A percentile compares a stretch with the other conserved stretches of the same genome.
Conservation (phyloP, 2,888 invertebrate genomes). For the Sinohyriopsis cumingii region DNA sequence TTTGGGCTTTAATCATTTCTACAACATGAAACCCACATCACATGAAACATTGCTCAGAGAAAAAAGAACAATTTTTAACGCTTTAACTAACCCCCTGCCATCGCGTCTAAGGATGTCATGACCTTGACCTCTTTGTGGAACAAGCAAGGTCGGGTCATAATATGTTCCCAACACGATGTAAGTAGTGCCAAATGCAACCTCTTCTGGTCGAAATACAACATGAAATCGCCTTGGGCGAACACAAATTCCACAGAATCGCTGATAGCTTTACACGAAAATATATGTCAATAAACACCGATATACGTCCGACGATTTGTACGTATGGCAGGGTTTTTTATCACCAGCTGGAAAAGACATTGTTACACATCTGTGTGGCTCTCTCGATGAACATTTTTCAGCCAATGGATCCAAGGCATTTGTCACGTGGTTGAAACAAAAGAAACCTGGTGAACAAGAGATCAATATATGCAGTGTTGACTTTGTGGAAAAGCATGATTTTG, state of each 20-base stretch:
- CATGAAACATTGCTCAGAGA: constrained; percentile 79
- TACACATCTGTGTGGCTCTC: constrained; percentile 64
- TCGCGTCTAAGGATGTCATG: constrained; percentile 72
- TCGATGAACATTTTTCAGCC: constrained; percentile 69
- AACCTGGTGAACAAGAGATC: constrained; percentile 72
- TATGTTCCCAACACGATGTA: constrained; percentile 64
- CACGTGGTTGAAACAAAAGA: constrained; percentile 69
- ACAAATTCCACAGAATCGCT: constrained; percentile 78
- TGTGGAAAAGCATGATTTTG: constrained; percentile 74
- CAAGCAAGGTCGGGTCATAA: constrained; percentile 74
- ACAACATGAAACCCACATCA: constrained; percentile 78
- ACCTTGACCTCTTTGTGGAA: constrained; percentile 77
- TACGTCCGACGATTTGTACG: constrained; percentile 77
- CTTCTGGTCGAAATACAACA: constrained; percentile 79
- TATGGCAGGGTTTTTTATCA: constrained; percentile 87
- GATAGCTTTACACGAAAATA: constrained; percentile 77
- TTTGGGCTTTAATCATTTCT: constrained; percentile 89
- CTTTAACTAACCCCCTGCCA: constrained; percentile 77
- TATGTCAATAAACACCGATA: constrained; percentile 74
- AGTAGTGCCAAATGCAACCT: constrained; percentile 17
- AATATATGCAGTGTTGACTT: constrained; percentile 89
- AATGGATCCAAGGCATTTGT: constrained; percentile 64
- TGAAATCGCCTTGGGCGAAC: constrained; percentile 89
- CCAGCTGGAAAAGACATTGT: constrained; percentile 70
- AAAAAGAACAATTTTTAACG: constrained; percentile 77